Base-by-base conservation (phyloP, 1,140 invertebrate species). In the Holcopasites calliopsidis region DNA sequence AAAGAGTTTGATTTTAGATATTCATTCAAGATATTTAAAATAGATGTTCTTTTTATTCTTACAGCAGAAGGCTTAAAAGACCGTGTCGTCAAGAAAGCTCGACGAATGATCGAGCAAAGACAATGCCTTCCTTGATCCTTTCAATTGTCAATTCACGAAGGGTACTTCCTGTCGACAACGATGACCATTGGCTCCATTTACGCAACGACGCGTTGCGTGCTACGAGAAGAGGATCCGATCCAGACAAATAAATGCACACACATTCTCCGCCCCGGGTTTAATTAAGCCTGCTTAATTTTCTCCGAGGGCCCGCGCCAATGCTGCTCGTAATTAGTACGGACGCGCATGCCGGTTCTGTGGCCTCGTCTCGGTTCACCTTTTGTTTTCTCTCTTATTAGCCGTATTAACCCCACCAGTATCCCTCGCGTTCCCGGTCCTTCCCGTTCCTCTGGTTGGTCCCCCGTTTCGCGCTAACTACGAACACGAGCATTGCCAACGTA, bases 221-320 rank as follows among this genome's bases (percentile, higher is more conserved):
- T 28, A 8, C 0, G 76, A 52, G 61, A 52, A 72, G 47, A 42
- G 52, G 80, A 79, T 65, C 76, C 60, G 79, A 72, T 80, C 79
- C 77, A 77, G 78, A 69, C 79, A 85, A 88, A 86, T 88, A 85
- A 81, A 86, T n/a, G n/a, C n/a, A 87, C 84, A 80, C 79, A 84
- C 88, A 87, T 88, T 88, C 87, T 88, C 87, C 82, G 87, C 69
- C 75, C 76, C 79, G 44, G 85, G 80, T 86, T 88, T 90, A 90
- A 90, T 90, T 90, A 89, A 88, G 86, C 81, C 85, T 83, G 85
- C 86, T 90, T 90, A 88, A 89, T 90, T 88, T 89, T 87, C 83
- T 82, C 72, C 75, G 73, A 82, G 76, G 77, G 77, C 55, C 81
- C 76, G 75, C 82, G 83, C 85, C 85, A 83, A 86, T 86, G 85